Conservation (phyloP, 2,888 invertebrate species). For the Hirtodrosophila cameraria region DNA sequence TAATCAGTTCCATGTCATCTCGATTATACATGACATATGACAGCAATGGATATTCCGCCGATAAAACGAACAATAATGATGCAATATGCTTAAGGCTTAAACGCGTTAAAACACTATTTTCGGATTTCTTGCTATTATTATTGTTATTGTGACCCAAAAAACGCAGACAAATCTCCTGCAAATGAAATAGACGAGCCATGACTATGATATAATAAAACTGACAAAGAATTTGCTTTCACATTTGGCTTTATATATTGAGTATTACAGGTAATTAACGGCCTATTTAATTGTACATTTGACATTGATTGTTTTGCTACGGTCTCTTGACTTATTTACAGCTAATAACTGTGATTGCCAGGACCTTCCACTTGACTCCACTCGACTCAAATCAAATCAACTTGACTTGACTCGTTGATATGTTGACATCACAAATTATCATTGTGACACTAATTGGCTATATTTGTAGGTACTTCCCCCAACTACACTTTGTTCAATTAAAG, state of each 20-base stretch:
- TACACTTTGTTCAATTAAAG: slow-evolving; percentile 8
- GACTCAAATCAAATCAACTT: no score
- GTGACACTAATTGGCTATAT: slow-evolving; percentile 38
- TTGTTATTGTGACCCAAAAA: slow-evolving; percentile 70
- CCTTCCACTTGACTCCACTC: no score
- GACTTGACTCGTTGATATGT: slow-evolving; percentile 42
- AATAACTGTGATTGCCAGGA: slow-evolving; percentile 65
- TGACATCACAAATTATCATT: slow-evolving; percentile 65
- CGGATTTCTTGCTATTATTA: slow-evolving; percentile 16
- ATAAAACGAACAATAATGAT: slow-evolving; percentile 65
- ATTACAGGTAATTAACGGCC: slow-evolving; percentile 40
- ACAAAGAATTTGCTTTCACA: slow-evolving; percentile 1
- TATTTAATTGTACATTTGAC: slow-evolving; percentile 46
- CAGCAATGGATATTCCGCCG: slow-evolving; percentile 80
- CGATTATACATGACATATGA: slow-evolving; percentile 72
- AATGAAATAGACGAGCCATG: slow-evolving; percentile 67
- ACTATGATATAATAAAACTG: slow-evolving; percentile 5
- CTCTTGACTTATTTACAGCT: slow-evolving; percentile 27
- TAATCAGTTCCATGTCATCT: slow-evolving; percentile 76
- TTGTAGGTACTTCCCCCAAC: neutral
- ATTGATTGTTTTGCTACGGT: slow-evolving; percentile 21
- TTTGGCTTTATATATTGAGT: slow-evolving; percentile 24
- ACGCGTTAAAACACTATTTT: neutral
- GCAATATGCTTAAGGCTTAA: slow-evolving; percentile 43
- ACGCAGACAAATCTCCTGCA: slow-evolving; percentile 71